Evolutionary conservation across 2,888 invertebrate genomes (phyloP), one percentile per base, ranked within the genome.

Genomic region (Hyalella azteca): DNA sequence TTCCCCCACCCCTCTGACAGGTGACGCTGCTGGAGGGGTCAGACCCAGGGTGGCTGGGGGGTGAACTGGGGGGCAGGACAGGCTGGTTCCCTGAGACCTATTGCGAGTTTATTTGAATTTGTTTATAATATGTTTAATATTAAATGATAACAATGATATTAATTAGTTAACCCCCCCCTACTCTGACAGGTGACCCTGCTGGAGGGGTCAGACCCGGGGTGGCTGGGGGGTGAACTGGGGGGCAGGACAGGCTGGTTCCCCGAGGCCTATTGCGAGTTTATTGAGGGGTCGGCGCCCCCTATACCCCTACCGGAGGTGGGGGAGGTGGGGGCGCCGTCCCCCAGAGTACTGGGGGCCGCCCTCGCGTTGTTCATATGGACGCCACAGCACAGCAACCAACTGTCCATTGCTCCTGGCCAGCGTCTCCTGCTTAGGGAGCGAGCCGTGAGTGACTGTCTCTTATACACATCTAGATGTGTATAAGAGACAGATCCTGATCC

Each of bases 21-120:
- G 92, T 91, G 82, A 94, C 79, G 95, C 95, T 86, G 93, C 93
- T 85, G 29, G 83, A 83, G 48, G 81, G 81, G 32, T 94, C 96
- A 0, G 98, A 98, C 87, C 97, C 97, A 0, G 98, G 98, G n/a
- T 99, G 98, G 97, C 89, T 95, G 86, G 95, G 96, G 85, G 98
- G 98, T 0, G 94, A 94, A 86, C 92, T 96, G 41, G 91, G 94
- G 87, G 97, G 96, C 3, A 93, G 93, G 84, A 93, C 94, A 0
- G 98, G 98, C 1, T 97, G 97, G 96, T 98, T 98, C 89, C 98
- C 98, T 0, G 96, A 97, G 88, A 94, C 96, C 0, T 98, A 98
- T 87, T 97, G 95, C 22, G 95, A 96, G 87, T 92, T 92, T 50
- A 89, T 94, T n/a, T n/a, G n/a, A n/a, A n/a, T n/a, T n/a, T n/a